Conservation (phyloP, 1,140 invertebrate species). For the Hypsibius dujardini region DNA sequence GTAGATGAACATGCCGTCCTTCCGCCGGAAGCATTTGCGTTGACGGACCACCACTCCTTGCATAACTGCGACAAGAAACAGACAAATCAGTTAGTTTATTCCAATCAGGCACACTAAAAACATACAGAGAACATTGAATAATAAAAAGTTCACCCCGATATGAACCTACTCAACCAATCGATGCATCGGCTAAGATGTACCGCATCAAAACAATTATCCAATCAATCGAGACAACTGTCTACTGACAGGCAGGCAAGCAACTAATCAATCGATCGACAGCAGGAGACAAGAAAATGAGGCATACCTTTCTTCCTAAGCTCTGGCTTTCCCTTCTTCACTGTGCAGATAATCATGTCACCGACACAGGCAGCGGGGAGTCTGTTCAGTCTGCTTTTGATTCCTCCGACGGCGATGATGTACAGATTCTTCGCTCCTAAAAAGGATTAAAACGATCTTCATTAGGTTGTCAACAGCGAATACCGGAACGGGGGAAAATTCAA, state of each 20-base stretch:
- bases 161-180: too few species aligned
- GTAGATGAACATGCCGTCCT: constrained; percentile 95
- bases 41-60: constrained; percentile 95
- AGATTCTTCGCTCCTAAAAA: constrained; percentile 85
- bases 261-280: too few species aligned
- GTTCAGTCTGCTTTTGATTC: constrained; percentile 89
- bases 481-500: not conserved
- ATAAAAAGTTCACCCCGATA: too few species aligned
- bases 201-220: too few species aligned
- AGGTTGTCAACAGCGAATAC: too few species aligned
- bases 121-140: too few species aligned
- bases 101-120: too few species aligned
- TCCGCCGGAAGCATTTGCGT: constrained; percentile 90
- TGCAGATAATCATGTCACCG: constrained; percentile 97
- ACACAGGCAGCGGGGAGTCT: constrained; percentile 86
- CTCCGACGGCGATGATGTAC: constrained; percentile 96
- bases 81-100: too few species aligned
- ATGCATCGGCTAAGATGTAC: too few species aligned
- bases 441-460: not conserved
- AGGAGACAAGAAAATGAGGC: too few species aligned
- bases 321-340: constrained; percentile 97
- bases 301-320: constrained; percentile 92
- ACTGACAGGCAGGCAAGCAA: too few species aligned
- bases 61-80: constrained; percentile 52
- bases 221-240: too few species aligned